Percentiles rank a stretch among this genome's conserved stretches.
These are phyloP conservation scores for Cydia splendana DNA, from an alignment of 1,140 invertebrate genomes.

Conservation along the genomic window DNA sequence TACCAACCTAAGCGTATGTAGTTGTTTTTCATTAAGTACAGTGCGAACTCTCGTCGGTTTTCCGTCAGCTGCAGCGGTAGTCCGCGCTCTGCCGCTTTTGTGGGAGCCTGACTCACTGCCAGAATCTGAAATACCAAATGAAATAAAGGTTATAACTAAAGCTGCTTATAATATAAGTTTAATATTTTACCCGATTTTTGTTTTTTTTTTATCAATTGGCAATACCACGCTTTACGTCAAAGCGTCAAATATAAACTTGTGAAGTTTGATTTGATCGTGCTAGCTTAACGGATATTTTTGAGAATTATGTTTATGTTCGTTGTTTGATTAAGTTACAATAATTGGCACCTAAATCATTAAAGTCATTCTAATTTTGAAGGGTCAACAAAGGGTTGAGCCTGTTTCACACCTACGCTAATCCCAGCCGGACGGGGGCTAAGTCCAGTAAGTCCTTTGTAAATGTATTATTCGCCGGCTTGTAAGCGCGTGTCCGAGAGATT, in stretches of 20 bases:
- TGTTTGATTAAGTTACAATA: neutral
- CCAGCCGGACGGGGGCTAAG: constrained; percentile 16
- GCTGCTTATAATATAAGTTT: neutral
- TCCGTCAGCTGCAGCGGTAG: constrained; percentile 87
- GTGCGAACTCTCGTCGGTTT: constrained; percentile 98
- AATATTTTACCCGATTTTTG: neutral
- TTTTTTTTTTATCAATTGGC: neutral
- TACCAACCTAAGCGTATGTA: constrained; percentile 91
- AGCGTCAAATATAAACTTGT: neutral
- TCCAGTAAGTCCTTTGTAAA: constrained; percentile 31
- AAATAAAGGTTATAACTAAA: neutral
- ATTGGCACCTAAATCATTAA: constrained; percentile 12
- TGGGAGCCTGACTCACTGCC: constrained; percentile 92
- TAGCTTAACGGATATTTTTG: neutral
- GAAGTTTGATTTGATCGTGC: neutral
- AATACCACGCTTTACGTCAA: neutral
- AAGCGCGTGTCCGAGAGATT: neutral
- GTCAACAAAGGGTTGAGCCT: constrained; percentile 34
- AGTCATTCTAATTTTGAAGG: neutral
- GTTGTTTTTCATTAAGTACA: constrained; percentile 98
- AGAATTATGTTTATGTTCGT: too few relatives aligned
- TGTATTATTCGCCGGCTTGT: constrained; percentile 17
- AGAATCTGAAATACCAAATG: constrained; percentile 83
- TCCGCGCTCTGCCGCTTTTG: constrained; percentile 84
- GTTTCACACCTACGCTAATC: constrained; percentile 51